Evolutionary conservation across 2,888 invertebrate genomes (phyloP).

Genomic region (Harpalus rufipes): DNA sequence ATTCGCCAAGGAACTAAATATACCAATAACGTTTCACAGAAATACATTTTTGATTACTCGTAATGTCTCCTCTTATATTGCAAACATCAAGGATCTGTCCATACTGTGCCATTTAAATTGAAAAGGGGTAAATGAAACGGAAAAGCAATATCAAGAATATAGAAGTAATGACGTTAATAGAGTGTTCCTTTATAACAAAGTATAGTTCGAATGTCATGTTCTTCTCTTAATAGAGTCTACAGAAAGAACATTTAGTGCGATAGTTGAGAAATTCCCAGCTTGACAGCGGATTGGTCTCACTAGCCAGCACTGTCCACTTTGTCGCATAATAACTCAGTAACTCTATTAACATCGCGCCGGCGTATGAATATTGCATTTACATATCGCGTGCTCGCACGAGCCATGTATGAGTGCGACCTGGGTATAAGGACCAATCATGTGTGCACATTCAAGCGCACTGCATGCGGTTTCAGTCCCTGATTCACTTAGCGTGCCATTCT

Average conservation of each 20-base stretch:
- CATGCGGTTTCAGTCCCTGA: slow-evolving; percentile 59
- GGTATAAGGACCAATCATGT: slow-evolving; percentile 56
- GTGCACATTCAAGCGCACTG: slow-evolving; percentile 56
- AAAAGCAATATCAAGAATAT: too few relatives aligned
- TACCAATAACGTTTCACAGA: too few relatives aligned
- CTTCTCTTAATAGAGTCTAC: too few relatives aligned
- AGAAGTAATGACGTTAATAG: too few relatives aligned
- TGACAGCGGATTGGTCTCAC: slow-evolving; percentile 7
- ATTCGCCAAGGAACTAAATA: too few relatives aligned
- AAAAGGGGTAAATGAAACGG: too few relatives aligned
- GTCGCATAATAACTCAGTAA: slow-evolving; percentile 65
- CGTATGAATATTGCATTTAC: slow-evolving; percentile 64
- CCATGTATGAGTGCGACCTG: slow-evolving; percentile 5
- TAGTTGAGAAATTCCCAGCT: background rate
- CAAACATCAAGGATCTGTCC: too few relatives aligned
- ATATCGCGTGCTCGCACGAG: slow-evolving; percentile 49
- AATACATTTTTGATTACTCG: too few relatives aligned
- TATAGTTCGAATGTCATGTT: too few relatives aligned
- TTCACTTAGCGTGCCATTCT: slow-evolving; percentile 63
- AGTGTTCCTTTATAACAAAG: too few relatives aligned
- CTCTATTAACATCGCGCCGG: slow-evolving; percentile 55
- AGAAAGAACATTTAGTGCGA: background rate
- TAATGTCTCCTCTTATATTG: too few relatives aligned
- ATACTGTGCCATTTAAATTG: too few relatives aligned
- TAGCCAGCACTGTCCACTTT: slow-evolving; percentile 52